phyloP scores from a whole-genome alignment of 2,113 vertebrate species.

The Tauraco erythrolophus region DNA sequence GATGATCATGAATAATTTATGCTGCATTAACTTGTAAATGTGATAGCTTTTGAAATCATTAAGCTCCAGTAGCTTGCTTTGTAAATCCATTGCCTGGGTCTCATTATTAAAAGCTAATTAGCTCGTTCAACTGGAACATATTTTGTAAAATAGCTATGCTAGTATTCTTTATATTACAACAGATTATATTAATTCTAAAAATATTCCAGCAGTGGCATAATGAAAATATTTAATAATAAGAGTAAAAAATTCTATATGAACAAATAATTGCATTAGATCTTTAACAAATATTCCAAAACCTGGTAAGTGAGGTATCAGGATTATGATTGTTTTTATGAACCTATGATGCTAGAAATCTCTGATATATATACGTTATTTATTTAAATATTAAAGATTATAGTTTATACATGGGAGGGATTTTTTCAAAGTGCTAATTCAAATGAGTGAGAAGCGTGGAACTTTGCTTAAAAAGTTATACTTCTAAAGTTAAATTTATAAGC shows the following conservation, averaged over 20 bases:
- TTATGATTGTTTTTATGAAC: neutral
- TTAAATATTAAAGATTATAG: neutral
- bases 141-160: conserved; percentile 37
- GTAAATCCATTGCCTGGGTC: conserved; percentile 12
- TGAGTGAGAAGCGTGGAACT: neutral
- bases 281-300: neutral
- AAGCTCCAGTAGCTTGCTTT: conserved; percentile 41
- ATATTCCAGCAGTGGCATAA: neutral
- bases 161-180: neutral
- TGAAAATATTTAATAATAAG: conserved; percentile 21
- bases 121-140: conserved; percentile 42
- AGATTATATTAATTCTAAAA: conserved; percentile 42
- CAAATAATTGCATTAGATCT: neutral
- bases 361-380: neutral
- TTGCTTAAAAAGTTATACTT: neutral
- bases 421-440: neutral
- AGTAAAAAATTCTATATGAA: neutral
- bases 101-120: conserved; percentile 69
- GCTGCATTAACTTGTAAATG: conserved; percentile 58
- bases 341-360: neutral
- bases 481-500: neutral
- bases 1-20: conserved; percentile 62
- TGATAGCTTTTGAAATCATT: conserved; percentile 61
- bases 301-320: neutral
- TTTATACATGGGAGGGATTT: neutral